Evolutionary conservation across 2,888 invertebrate species (phyloP).

Genomic region (Lithosia quadra): DNA sequence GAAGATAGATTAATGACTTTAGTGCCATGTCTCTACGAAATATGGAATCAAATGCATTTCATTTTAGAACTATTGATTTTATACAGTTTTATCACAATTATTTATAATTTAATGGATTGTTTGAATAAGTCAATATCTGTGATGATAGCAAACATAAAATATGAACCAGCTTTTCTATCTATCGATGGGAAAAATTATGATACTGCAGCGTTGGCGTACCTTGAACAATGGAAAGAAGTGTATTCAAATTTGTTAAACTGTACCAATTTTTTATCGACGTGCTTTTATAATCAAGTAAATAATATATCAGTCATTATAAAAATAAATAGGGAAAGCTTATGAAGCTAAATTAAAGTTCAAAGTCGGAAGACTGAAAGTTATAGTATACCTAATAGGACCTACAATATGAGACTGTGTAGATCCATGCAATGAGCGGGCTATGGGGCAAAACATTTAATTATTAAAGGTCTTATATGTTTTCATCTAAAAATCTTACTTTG

Average conservation of each 20-base stretch:
- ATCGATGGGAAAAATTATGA: not conserved
- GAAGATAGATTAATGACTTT: not conserved
- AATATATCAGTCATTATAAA: not conserved
- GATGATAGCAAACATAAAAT: not conserved
- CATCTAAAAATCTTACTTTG: too few relatives aligned
- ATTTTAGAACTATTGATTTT: constrained; percentile 15
- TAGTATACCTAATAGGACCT: too few relatives aligned
- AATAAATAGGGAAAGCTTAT: not conserved
- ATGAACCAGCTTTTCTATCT: not conserved
- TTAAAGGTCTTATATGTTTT: too few relatives aligned
- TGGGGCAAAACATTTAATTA: not conserved
- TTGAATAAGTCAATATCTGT: constrained; percentile 11
- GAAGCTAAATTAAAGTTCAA: not conserved
- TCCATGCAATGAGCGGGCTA: too few relatives aligned
- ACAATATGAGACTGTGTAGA: too few relatives aligned
- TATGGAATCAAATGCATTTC: constrained; percentile 3
- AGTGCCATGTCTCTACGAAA: constrained; percentile 4
- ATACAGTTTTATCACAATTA: not conserved
- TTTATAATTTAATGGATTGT: constrained; percentile 8
- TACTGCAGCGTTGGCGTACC: not conserved
- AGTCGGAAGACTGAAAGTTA: too few relatives aligned
- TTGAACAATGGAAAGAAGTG: constrained; percentile 9
- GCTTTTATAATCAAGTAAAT: constrained; percentile 13
- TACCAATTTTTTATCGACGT: constrained; percentile 17
- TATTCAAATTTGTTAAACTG: constrained; percentile 27